These are phyloP conservation scores for Eupithecia inturbata DNA, from an alignment of 2,888 invertebrate genomes.

Conservation along the genomic window DNA sequence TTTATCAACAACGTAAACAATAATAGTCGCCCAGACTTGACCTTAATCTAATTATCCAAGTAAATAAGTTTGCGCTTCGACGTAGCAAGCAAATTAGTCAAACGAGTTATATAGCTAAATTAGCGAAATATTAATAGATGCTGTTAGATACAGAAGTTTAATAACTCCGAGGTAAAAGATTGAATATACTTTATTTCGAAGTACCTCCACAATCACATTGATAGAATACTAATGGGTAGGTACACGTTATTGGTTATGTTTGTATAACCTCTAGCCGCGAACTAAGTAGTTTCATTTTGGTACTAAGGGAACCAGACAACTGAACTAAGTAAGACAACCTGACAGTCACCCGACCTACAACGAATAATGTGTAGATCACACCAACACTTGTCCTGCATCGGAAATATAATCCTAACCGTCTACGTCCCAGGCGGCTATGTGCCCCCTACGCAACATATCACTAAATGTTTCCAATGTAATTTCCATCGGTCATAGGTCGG, in stretches of 20 bases:
- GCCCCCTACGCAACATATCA: background rate
- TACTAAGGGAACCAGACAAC: background rate
- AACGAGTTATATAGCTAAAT: background rate
- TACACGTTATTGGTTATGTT: background rate
- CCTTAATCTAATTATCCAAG: slow-evolving; percentile 24
- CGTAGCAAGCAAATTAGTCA: background rate
- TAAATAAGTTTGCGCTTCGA: background rate
- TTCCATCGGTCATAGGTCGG: background rate
- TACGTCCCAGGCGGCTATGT: background rate
- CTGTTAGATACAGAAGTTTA: background rate
- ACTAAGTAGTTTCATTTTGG: background rate
- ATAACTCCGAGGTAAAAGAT: background rate
- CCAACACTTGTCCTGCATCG: background rate
- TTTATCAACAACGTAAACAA: slow-evolving; percentile 22
- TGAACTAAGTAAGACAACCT: background rate
- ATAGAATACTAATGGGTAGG: background rate
- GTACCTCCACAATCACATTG: background rate
- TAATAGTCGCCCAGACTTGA: slow-evolving; percentile 18
- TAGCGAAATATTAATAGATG: background rate
- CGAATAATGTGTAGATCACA: background rate
- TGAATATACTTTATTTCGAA: background rate
- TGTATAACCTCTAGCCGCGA: background rate
- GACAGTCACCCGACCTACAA: background rate
- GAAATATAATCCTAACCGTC: background rate
- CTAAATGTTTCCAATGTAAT: background rate